Conservation (phyloP, 2,888 invertebrate genomes). For the Drosophila picticornis region DNA sequence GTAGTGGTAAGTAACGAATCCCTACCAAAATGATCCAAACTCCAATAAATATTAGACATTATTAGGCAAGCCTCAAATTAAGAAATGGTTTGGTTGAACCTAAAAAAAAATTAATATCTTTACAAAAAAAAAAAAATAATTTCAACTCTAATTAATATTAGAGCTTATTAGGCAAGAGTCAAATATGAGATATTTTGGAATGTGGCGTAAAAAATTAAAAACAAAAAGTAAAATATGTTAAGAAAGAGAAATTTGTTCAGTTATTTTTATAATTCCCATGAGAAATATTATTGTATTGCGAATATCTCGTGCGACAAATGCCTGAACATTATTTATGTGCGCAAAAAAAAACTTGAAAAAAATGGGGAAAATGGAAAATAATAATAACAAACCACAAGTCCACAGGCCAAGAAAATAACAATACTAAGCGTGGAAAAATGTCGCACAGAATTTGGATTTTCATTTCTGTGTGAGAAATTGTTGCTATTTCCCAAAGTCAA, state of each 20-base stretch:
- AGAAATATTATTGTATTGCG: constrained; percentile 46
- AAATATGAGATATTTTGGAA: constrained; percentile 52
- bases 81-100: too few species aligned
- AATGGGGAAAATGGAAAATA: constrained; percentile 7
- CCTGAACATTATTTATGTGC: constrained; percentile 65
- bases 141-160: neutral
- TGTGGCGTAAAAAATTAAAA: constrained; percentile 32
- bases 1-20: constrained; percentile 83
- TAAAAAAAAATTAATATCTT: neutral
- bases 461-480: constrained; percentile 40
- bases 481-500: constrained; percentile 9
- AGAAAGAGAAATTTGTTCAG: constrained; percentile 42
- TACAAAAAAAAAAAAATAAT: neutral
- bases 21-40: neutral
- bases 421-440: constrained; percentile 47
- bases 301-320: constrained; percentile 76
- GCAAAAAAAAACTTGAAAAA: constrained; percentile 22
- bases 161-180: neutral
- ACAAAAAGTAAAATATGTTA: constrained; percentile 26
- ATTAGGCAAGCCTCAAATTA: neutral
- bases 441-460: constrained; percentile 42
- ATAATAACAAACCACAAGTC: constrained; percentile 4
- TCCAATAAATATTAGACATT: neutral
- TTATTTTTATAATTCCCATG: constrained; percentile 62
- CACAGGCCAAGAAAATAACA: constrained; percentile 17